Conservation (phyloP, 2,888 invertebrate genomes). For the Brachyopa scutellaris region DNA sequence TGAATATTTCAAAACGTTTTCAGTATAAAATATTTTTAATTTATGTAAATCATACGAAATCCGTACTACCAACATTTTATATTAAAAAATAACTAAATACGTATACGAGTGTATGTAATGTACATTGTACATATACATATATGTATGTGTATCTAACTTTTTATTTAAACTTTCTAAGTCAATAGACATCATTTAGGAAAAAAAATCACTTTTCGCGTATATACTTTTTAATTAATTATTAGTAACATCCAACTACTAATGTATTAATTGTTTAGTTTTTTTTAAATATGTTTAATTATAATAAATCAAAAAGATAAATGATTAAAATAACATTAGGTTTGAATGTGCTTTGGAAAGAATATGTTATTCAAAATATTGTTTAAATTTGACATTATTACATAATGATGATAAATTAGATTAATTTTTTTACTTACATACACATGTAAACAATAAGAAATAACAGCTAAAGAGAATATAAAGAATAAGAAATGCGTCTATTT, state of each 20-base stretch:
- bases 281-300: constrained; percentile 28
- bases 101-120: no score
- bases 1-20: constrained; percentile 22
- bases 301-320: constrained; percentile 18
- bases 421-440: constrained; percentile 49
- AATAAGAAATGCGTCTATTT: constrained; percentile 44
- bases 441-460: constrained; percentile 44
- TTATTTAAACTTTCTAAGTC: constrained; percentile 27
- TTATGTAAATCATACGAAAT: constrained; percentile 47
- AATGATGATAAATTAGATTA: constrained; percentile 30
- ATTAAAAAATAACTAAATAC: neutral
- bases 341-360: constrained; percentile 36
- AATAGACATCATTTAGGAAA: constrained; percentile 41
- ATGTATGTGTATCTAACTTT: constrained; percentile 12
- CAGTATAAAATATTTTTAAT: constrained; percentile 43
- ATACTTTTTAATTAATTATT: constrained; percentile 22
- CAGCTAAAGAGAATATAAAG: constrained; percentile 30
- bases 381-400: constrained; percentile 45
- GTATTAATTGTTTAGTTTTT: constrained; percentile 39
- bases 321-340: constrained; percentile 38
- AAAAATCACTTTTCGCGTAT: constrained; percentile 17
- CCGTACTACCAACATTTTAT: constrained; percentile 33
- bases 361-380: constrained; percentile 44
- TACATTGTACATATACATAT: no score
- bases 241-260: constrained; percentile 15